Evolutionary conservation across 2,113 vertebrate genomes (phyloP).

Genomic region (Rhynchomys soricoides): DNA sequence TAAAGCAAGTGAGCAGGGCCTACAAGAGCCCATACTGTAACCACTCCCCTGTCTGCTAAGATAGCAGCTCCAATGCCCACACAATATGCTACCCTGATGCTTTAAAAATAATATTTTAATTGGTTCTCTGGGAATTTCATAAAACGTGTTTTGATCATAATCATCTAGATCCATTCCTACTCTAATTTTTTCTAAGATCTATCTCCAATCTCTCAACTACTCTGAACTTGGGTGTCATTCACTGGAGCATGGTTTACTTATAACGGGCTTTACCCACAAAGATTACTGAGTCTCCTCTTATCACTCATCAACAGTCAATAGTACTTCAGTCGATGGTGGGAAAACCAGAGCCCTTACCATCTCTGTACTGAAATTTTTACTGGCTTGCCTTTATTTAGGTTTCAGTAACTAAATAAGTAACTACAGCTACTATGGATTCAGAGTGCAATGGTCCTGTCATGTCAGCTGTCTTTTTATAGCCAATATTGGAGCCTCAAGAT

Average conservation of each 20-base stretch:
- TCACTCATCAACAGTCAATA: background rate
- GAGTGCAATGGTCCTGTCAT: too few species aligned
- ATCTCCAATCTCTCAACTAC: background rate
- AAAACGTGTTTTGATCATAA: background rate
- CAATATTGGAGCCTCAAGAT: background rate
- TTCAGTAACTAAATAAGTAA: too few species aligned
- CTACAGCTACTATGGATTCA: background rate
- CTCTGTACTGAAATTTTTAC: background rate
- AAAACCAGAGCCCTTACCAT: background rate
- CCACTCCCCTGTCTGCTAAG: rapidly evolving
- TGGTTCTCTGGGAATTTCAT: background rate
- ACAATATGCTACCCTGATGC: background rate
- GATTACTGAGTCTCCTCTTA: background rate
- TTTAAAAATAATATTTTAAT: background rate
- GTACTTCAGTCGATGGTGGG: too few species aligned
- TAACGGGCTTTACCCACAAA: background rate
- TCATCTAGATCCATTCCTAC: background rate
- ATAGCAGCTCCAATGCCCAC: rapidly evolving
- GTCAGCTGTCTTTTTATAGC: background rate
- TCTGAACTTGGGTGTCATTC: background rate
- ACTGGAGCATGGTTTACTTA: background rate
- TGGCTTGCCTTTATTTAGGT: background rate
- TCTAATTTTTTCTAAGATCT: too few species aligned
- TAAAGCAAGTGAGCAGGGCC: background rate
- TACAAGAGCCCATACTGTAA: rapidly evolving